phyloP scores from a whole-genome alignment of 2,113 vertebrate genomes.

The Amblyornis subalaris region DNA sequence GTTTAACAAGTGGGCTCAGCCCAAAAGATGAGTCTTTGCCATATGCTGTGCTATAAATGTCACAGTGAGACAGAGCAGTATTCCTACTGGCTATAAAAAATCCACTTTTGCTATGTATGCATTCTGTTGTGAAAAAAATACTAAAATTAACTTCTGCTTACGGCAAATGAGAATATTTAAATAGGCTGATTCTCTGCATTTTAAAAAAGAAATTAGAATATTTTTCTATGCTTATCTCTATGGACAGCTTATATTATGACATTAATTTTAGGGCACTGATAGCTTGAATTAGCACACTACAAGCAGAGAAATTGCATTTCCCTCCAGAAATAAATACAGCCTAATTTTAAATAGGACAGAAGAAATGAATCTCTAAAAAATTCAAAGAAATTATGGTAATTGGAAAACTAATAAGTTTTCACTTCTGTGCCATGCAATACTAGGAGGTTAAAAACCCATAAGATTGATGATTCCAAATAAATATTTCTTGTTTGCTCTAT shows the following conservation, averaged over 20 bases:
- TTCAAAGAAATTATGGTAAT: background rate
- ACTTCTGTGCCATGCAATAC: background rate
- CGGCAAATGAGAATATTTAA: background rate
- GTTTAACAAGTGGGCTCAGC: background rate
- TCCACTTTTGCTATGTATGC: accelerated
- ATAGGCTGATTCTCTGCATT: accelerated
- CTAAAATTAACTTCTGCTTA: background rate
- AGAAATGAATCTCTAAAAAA: background rate
- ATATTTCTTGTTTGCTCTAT: background rate
- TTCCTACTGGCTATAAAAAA: background rate
- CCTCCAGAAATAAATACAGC: background rate
- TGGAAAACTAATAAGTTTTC: background rate
- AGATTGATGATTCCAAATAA: background rate
- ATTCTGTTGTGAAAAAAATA: background rate
- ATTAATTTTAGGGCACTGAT: background rate
- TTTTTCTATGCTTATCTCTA: background rate
- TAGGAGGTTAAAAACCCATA: background rate
- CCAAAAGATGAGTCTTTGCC: background rate
- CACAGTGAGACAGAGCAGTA: background rate
- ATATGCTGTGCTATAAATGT: background rate
- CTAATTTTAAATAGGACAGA: background rate
- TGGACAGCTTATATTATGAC: background rate
- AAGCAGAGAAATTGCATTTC: background rate
- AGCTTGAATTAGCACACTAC: background rate
- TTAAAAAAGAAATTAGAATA: background rate